Evolutionary conservation across 2,113 vertebrate genomes (phyloP), one percentile per base, ranked within the genome.

Genomic region (Hemibagrus wyckioides): DNA sequence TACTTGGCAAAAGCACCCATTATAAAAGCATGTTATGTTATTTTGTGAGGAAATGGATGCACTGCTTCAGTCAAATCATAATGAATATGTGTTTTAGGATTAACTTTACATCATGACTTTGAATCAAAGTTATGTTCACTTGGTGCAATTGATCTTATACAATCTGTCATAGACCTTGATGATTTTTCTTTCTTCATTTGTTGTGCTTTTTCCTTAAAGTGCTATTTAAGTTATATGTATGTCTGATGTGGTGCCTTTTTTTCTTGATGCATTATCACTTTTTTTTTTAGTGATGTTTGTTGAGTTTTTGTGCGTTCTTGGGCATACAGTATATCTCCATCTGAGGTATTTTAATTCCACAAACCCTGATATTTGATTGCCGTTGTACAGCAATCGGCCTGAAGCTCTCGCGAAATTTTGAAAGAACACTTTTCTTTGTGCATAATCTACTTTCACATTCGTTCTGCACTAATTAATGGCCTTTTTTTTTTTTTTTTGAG

Each of bases 381-480:
- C 39, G 73, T 28, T 48, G 25, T 76, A n/a, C 13, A 15, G 25
- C 41, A n/a, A 9, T 63, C 30, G 48, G 39, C 59, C 73, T 23
- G 44, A 48, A 56, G 52, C 61, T 30, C 28, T 73, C 75, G 33
- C n/a, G 10, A 36, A 89, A 65, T 59, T 41, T 14, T 21, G 48
- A 85, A n/a, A 48, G 23, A 59, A 28, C 7, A 50, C 39, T 76
- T 73, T 76, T 86, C 30, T n/a, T 83, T 83, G 2, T 15, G 25
- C 33, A 33, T 75, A 39, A 63, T 54, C 44, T 67, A 39, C 44
- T 57, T 84, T 69, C 80, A 84, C 56, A 69, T 75, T 81, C 54
- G 21, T 80, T 84, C 61, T 61, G 88, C 25, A 61, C 75, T 87
- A 84, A 89, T 84, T 81, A 87, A 54, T 75, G 33, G 25, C 17